Conservation (phyloP, 2,797 vertebrate genomes). For the Numenius phaeopus region DNA sequence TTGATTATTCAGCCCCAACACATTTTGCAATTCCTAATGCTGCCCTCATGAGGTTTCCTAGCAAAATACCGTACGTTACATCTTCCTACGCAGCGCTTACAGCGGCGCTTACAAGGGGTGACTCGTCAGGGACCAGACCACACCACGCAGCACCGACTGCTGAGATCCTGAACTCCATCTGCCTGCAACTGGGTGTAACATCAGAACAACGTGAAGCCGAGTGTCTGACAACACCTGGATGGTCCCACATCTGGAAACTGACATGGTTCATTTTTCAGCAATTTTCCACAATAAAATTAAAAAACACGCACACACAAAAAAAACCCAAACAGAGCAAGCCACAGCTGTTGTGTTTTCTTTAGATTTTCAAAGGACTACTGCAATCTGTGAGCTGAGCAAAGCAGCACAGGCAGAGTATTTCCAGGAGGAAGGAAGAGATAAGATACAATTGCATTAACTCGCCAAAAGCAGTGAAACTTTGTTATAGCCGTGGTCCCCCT, state of each 20-base stretch:
- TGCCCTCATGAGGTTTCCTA: conserved; percentile 56
- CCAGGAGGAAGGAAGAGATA: background rate
- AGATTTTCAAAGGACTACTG: background rate
- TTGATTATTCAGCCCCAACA: background rate
- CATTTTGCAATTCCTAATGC: background rate
- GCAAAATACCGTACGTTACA: accelerated
- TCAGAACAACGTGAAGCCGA: accelerated
- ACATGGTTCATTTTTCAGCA: background rate
- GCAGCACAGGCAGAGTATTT: background rate
- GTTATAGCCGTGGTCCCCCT: background rate
- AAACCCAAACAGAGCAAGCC: background rate
- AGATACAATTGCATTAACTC: background rate
- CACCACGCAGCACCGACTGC: accelerated
- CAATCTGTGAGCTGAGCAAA: background rate
- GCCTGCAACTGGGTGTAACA: background rate
- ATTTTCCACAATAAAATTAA: background rate
- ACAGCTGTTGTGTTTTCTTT: background rate
- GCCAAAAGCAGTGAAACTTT: background rate
- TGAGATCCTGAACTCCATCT: background rate
- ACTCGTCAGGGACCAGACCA: accelerated
- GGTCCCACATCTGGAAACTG: background rate
- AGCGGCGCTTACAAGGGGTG: background rate
- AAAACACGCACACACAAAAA: no score
- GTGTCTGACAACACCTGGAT: background rate
- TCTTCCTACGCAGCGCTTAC: accelerated